These are phyloP conservation scores for Phataginus tricuspis DNA, from an alignment of 2,797 vertebrate genomes.

Conservation along the genomic window DNA sequence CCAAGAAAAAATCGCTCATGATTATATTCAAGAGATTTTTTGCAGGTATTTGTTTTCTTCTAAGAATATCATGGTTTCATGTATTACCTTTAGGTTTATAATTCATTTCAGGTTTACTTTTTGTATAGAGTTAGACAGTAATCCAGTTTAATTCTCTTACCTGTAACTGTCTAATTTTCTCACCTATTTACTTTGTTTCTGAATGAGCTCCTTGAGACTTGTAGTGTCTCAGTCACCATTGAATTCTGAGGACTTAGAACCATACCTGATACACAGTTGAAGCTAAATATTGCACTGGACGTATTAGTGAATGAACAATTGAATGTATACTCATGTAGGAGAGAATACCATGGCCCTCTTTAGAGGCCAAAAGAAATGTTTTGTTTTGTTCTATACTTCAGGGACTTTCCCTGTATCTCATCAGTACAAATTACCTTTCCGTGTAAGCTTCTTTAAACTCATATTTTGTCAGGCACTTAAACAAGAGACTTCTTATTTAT, in stretches of 20 bases:
- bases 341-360: not conserved
- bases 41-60: no score
- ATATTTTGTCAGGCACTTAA: not conserved
- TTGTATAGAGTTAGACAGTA: no score
- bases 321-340: not conserved
- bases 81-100: no score
- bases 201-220: not conserved
- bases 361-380: not conserved
- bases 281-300: not conserved
- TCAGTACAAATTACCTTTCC: constrained; percentile 17
- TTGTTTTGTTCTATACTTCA: not conserved
- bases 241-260: not conserved
- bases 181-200: not conserved
- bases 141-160: no score
- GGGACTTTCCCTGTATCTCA: not conserved
- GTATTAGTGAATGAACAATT: not conserved
- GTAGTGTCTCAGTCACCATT: not conserved
- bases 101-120: no score
- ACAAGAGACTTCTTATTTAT: not conserved
- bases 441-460: not conserved
- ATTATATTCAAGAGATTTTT: no score
- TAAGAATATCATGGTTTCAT: no score
- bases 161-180: no score
- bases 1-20: no score
- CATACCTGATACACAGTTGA: not conserved